Conservation (phyloP, 2,888 invertebrate genomes). For the Napeogenes sylphis region DNA sequence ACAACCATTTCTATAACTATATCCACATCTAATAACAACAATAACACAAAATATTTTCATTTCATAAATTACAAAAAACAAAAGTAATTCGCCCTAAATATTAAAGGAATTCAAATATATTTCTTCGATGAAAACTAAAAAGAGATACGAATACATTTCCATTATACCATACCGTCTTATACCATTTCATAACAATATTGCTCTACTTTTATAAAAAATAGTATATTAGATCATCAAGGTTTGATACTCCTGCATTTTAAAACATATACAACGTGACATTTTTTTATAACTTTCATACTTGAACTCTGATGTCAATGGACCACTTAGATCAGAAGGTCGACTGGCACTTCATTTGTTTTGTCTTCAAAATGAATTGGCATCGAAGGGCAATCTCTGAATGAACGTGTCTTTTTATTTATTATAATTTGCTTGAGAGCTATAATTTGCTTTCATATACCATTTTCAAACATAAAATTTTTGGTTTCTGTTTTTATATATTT, state of each 20-base stretch:
- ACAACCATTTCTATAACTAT: too few species aligned
- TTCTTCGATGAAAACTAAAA: background rate
- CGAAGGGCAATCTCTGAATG: slow-evolving; percentile 6
- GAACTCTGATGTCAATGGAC: slow-evolving; percentile 21
- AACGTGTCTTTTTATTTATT: slow-evolving; percentile 1
- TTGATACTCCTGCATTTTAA: slow-evolving; percentile 10
- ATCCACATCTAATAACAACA: too few species aligned
- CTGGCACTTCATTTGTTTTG: slow-evolving; percentile 19
- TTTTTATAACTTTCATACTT: slow-evolving; percentile 19
- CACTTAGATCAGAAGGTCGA: slow-evolving; percentile 17
- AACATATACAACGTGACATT: slow-evolving; percentile 18
- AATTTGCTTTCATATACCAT: too few species aligned
- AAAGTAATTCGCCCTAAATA: background rate
- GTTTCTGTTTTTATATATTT: too few species aligned
- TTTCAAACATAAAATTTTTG: too few species aligned
- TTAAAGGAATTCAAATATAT: background rate
- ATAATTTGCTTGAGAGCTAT: background rate
- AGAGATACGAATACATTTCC: slow-evolving; percentile 1
- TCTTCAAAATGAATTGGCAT: slow-evolving; percentile 9
- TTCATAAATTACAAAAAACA: background rate
- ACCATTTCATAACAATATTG: background rate
- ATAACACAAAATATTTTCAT: too few species aligned
- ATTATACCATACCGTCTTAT: background rate
- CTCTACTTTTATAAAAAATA: background rate
- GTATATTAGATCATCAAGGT: background rate